Conservation (phyloP, 2,113 vertebrate genomes). For the Centropus unirufus region DNA sequence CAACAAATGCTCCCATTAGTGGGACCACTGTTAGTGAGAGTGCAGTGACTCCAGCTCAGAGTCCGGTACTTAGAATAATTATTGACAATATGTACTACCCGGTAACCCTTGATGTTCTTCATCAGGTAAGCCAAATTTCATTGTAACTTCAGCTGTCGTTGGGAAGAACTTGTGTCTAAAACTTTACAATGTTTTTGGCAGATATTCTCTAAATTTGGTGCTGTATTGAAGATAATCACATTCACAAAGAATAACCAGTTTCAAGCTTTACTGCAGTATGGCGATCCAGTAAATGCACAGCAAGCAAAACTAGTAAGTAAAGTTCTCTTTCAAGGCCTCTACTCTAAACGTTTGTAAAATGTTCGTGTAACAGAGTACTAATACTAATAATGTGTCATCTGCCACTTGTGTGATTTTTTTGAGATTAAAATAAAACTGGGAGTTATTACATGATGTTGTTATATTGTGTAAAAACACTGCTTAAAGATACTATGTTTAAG, state of each 20-base stretch:
- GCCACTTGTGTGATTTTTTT: neutral
- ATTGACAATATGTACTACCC: conserved; percentile 99
- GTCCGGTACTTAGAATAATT: conserved; percentile 96
- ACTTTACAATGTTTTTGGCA: conserved; percentile 70
- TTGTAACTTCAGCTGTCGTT: neutral
- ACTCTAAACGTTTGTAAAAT: neutral
- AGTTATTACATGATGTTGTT: neutral
- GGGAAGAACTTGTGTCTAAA: neutral
- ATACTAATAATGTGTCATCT: neutral
- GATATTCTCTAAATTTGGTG: conserved; percentile 99
- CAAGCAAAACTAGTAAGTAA: conserved; percentile 94
- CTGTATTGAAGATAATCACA: conserved; percentile 98
- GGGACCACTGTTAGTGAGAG: conserved; percentile 89
- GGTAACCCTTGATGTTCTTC: conserved; percentile 95
- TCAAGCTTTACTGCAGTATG: conserved; percentile 96
- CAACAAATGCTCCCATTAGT: conserved; percentile 87
- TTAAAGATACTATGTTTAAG: neutral
- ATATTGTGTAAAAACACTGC: neutral
- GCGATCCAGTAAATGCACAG: conserved; percentile 91
- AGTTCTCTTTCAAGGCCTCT: neutral
- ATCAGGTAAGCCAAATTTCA: conserved; percentile 85
- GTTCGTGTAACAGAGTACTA: neutral
- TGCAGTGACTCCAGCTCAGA: conserved; percentile 88
- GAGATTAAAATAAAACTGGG: neutral
- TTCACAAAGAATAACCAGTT: conserved; percentile 99